Conservation (phyloP, 2,113 vertebrate species). For the Caranx ignobilis region DNA sequence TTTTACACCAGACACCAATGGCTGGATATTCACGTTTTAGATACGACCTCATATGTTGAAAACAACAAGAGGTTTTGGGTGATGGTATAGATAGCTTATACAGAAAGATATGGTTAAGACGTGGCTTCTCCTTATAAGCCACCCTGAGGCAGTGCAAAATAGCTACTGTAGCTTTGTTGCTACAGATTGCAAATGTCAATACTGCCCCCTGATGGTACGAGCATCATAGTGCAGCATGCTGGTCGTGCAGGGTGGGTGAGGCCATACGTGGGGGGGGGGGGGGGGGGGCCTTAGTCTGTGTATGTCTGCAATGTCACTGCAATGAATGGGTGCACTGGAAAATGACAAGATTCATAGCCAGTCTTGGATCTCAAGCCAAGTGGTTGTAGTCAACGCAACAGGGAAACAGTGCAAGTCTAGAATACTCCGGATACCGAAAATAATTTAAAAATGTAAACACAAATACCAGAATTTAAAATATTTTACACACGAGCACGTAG, state of each 20-base stretch:
- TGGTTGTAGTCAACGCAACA: neutral
- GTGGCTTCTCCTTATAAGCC: constrained; percentile 4
- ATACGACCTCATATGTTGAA: constrained; percentile 1
- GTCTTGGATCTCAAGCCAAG: neutral
- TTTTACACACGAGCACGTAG: neutral
- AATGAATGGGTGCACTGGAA: constrained; percentile 20
- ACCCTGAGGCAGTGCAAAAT: constrained; percentile 33
- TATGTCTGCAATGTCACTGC: constrained; percentile 56
- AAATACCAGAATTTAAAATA: neutral
- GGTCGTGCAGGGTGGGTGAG: constrained; percentile 8
- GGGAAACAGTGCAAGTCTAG: neutral
- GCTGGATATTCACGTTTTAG: neutral
- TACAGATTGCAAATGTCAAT: constrained; percentile 53
- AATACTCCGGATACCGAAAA: neutral
- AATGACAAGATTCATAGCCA: neutral
- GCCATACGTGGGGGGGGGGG: neutral
- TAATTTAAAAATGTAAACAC: neutral
- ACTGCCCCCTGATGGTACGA: constrained; percentile 68
- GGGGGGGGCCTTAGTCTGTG: neutral
- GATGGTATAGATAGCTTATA: neutral
- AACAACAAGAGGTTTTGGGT: constrained; percentile 8
- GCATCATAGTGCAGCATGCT: constrained; percentile 26
- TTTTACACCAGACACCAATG: constrained; percentile 34
- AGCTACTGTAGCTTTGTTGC: neutral
- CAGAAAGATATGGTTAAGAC: constrained; percentile 24